Evolutionary conservation across 1,140 invertebrate species (phyloP).

Genomic region (Gerris buenoi): DNA sequence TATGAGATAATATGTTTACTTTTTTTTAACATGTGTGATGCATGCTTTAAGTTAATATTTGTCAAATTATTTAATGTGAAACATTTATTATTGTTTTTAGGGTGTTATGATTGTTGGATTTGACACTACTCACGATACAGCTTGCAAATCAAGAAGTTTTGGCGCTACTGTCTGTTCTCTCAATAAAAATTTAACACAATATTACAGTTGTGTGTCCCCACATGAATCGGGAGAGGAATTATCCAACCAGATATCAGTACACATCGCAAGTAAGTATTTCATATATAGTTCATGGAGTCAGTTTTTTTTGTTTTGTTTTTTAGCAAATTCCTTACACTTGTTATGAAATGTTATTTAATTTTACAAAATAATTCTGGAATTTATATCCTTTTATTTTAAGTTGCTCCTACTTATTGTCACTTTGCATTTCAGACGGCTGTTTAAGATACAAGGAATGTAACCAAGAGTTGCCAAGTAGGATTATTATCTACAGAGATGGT

Average conservation of each 20-base stretch:
- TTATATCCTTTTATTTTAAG: slow-evolving; percentile 12
- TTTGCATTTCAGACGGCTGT: slow-evolving; percentile 33
- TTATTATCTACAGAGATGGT: slow-evolving; percentile 61
- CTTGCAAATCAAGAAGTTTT: slow-evolving; percentile 41
- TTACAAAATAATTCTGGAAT: slow-evolving; percentile 11
- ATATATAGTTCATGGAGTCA: no score
- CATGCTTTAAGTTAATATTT: no score
- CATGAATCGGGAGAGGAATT: slow-evolving; percentile 60
- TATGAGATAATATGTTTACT: no score
- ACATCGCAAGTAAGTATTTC: slow-evolving; percentile 32
- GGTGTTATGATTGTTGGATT: slow-evolving; percentile 65
- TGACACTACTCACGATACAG: slow-evolving; percentile 70
- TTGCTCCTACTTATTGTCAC: background rate
- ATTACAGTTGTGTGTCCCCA: slow-evolving; percentile 49
- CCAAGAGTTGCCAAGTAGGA: slow-evolving; percentile 34
- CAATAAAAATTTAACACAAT: slow-evolving; percentile 44
- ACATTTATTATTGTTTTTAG: slow-evolving; percentile 12
- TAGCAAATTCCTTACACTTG: slow-evolving; percentile 18
- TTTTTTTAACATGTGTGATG: no score
- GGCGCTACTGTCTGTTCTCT: slow-evolving; percentile 64
- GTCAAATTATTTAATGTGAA: no score
- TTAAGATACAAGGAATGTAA: slow-evolving; percentile 35
- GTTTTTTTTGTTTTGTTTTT: background rate
- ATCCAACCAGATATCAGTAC: slow-evolving; percentile 41
- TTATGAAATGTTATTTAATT: no score